Evolutionary conservation across 2,888 invertebrate species (phyloP), one percentile per base, ranked within the genome.

Genomic region (Agriopis marginaria): DNA sequence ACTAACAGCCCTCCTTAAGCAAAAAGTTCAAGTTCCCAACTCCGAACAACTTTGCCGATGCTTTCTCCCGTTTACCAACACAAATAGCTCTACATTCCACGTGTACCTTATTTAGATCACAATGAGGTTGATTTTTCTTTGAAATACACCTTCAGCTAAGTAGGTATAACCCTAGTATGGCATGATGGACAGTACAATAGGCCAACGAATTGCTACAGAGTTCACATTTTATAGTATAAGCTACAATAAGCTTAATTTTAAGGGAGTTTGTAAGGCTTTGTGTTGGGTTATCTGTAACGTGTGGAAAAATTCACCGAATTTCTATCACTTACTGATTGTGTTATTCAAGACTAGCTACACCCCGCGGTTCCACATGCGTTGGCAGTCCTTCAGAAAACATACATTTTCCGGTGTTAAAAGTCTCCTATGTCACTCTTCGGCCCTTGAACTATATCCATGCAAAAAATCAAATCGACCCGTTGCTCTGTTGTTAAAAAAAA

Each of bases 181-280:
- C 75, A 63, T 75, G 76, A 78, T 68, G 71, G 78, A 76, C 77
- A 73, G 59, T 39, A 75, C 76, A 78, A 78, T 76, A 61, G 76
- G 47, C 66, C 68, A 63, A 67, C 72, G 72, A 71, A 62, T 55
- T 23, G 53, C 62, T 53, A 62, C 53, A 44, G 62, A 62, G 53
- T 45, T 53, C 44, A 62, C 62, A 42, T 62, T 44, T 44, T 32
- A 45, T 53, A 32, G 32, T 44, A 51, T 44, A 42, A 23, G 9
- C 23, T 62, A 62, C 62, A 62, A 62, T 51, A 44, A 23, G 32
- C 53, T 53, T 53, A 23, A 62, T 53, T 53, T 45, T 7, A 12
- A 45, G 23, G 47, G 12, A 45, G 45, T 47, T 45, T 58, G 58
- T 14, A 11, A 11, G 23, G 45, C 12, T 23, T 45, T 58, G 11